phyloP scores from a whole-genome alignment of 37 sponge, comb jelly and placozoan species.

The Chondrosia reniformis region DNA sequence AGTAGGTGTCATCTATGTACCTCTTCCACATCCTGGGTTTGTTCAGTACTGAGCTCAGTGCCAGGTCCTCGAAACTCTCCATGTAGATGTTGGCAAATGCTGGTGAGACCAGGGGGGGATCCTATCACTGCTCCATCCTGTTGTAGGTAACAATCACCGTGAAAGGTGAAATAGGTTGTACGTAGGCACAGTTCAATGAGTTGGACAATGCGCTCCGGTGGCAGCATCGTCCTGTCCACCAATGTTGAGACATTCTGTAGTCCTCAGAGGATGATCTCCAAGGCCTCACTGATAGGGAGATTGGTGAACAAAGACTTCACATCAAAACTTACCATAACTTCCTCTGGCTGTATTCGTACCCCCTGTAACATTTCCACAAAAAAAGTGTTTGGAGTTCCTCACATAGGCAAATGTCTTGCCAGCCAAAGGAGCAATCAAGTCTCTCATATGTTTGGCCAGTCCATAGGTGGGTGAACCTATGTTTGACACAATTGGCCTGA shows the following conservation, averaged over 20 bases:
- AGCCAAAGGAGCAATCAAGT: too few species aligned
- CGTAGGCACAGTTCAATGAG: slow-evolving; percentile 19
- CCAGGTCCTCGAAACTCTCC: slow-evolving; percentile 13
- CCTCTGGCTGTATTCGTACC: too few species aligned
- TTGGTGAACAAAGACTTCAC: slow-evolving; percentile 3
- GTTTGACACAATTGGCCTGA: too few species aligned
- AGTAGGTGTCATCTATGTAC: slow-evolving; percentile 25
- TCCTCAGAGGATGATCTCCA: neutral
- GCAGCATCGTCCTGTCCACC: neutral
- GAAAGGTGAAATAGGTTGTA: slow-evolving; percentile 7
- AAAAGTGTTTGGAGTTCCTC: too few species aligned
- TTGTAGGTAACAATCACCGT: slow-evolving; percentile 7
- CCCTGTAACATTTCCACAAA: too few species aligned
- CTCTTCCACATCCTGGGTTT: neutral
- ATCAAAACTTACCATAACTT: too few species aligned
- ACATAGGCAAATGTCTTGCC: too few species aligned
- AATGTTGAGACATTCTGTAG: neutral
- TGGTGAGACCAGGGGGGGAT: slow-evolving; percentile 20
- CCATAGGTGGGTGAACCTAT: too few species aligned
- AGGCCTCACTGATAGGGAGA: neutral
- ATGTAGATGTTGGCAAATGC: slow-evolving; percentile 22
- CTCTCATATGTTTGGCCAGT: too few species aligned
- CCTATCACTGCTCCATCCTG: slow-evolving; percentile 23
- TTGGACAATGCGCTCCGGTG: neutral
- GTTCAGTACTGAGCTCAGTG: neutral